These are phyloP conservation scores for Rhopalosiphum maidis DNA, from an alignment of 1,140 invertebrate species.

Conservation along the genomic window DNA sequence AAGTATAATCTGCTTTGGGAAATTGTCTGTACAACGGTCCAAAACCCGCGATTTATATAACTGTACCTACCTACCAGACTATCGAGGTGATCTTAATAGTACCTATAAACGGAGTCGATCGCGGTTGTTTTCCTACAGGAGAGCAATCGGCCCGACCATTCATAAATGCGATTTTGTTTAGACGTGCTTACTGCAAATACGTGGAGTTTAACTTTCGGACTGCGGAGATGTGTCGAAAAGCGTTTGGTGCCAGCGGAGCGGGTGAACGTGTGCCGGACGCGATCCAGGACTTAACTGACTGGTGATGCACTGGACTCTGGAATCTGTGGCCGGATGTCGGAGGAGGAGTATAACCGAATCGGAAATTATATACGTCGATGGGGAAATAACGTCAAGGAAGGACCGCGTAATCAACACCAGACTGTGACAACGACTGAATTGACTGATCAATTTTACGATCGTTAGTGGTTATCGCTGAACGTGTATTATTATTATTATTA, in stretches of 20 bases:
- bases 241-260: not conserved
- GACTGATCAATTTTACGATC: not conserved
- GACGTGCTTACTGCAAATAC: not conserved
- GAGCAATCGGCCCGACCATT: not conserved
- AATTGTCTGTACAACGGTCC: not conserved
- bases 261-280: not conserved
- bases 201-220: not conserved
- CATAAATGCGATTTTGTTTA: not conserved
- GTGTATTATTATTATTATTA: constrained; percentile 16
- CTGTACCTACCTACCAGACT: not conserved
- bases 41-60: not conserved
- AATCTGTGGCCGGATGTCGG: not conserved
- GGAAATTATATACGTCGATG: not conserved
- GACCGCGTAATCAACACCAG: not conserved
- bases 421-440: not conserved
- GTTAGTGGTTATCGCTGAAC: not conserved
- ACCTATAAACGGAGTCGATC: not conserved
- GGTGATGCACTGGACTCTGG: not conserved
- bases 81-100: no score
- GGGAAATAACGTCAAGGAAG: not conserved
- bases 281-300: not conserved
- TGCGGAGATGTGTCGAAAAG: not conserved
- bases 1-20: not conserved
- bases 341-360: not conserved
- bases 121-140: not conserved